Evolutionary conservation across 53 echinoderm and acorn worm genomes (phyloP), one percentile per base, ranked within the genome.

Genomic region (Temnopleurus reevesii): DNA sequence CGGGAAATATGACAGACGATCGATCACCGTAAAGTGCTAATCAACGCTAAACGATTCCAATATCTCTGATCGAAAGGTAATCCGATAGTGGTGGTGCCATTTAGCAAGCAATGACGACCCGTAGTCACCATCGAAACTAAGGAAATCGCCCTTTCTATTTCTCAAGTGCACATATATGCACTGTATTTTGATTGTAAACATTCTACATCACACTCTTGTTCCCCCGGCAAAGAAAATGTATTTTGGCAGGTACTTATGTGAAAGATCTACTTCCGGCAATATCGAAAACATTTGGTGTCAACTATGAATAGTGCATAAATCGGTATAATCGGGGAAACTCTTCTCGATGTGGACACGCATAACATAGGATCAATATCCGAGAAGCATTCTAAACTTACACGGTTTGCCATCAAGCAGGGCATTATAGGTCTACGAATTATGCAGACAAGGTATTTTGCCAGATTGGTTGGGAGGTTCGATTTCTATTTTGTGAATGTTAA

Each of bases 1-100:
- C 83, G 83, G 54, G 55, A 83, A 83, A 83, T 83, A 83, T 83
- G 83, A 83, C 83, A 55, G 83, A 49, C 83, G 27, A 83, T 83
- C 83, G 83, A 83, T 83, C 83, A 51, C 35, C 12, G 8, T 10
- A 28, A 41, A 55, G 83, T 36, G 83, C 35, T 83, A 83, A 56
- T 83, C 83, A 83, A 55, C 21, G 83, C 49, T 83, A 83, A 83
- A 56, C 36, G 83, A 9, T 53, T 55, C 19, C 83, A 36, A 56
- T 83, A 55, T 55, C 35, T 35, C 83, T 9, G 83, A 51, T 18
- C 27, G 12, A 27, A 10, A 36, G 54, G 83, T 83, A 83, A 83
- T 56, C 54, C 35, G 56, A 83, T 36, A 83, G 35, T 33, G 53
- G 33, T 55, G 55, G 55, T 53, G 83, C 83, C 49, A 41, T 79